Percentiles rank a stretch among this genome's conserved stretches.
Evolutionary conservation across 2,113 vertebrate species (phyloP).

Genomic region (Takifugu flavidus): DNA sequence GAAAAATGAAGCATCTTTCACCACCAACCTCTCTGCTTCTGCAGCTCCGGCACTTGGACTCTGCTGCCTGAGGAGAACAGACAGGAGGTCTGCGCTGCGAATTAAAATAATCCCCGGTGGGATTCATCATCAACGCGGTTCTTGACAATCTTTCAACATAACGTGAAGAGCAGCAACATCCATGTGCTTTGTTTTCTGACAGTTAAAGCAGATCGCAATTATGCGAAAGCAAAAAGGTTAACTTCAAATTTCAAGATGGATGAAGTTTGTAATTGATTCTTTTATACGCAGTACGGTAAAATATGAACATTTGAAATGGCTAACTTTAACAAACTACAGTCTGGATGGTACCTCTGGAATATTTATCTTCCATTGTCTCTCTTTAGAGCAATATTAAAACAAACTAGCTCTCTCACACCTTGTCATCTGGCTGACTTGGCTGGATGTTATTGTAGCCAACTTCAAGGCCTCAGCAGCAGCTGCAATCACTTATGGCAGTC

Average conservation of each 20-base stretch:
- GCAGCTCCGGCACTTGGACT: conserved; percentile 14
- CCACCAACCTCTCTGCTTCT: conserved; percentile 37
- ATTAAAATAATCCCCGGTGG: conserved; percentile 7
- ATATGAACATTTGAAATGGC: background rate
- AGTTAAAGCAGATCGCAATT: background rate
- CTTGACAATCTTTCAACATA: background rate
- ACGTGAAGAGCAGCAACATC: background rate
- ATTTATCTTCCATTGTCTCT: conserved; percentile 31
- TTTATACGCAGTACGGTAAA: background rate
- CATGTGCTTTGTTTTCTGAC: too few species aligned
- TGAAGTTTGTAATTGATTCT: too few species aligned
- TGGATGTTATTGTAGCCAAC: conserved; percentile 78
- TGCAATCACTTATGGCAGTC: conserved; percentile 75
- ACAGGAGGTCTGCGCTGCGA: conserved; percentile 5
- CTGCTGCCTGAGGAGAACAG: conserved; percentile 5
- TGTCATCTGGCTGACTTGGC: conserved; percentile 70
- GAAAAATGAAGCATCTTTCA: conserved; percentile 65
- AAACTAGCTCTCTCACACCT: conserved; percentile 67
- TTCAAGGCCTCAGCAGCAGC: conserved; percentile 76
- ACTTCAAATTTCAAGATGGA: too few species aligned
- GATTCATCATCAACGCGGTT: conserved; percentile 1
- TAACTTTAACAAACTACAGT: background rate
- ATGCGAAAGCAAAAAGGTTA: conserved; percentile 2
- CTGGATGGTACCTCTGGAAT: conserved; percentile 9
- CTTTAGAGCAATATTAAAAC: conserved; percentile 50